Evolutionary conservation across 2,888 invertebrate species (phyloP), one percentile per base, ranked within the genome.

Genomic region (Rotaria magnacalcarata): DNA sequence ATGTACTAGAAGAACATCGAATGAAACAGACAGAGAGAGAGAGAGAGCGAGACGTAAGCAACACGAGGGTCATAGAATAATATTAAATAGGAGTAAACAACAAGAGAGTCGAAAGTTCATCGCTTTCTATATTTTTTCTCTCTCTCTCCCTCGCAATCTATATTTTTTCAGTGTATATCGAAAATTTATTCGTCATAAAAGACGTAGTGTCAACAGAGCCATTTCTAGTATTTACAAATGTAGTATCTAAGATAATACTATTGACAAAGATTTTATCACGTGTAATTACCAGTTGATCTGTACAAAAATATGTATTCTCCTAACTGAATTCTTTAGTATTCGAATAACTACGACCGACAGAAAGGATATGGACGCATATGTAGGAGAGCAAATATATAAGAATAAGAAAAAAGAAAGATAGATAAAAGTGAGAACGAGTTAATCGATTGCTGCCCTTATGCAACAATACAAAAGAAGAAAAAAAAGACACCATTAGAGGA

Each of bases 21-120:
- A 67, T 6, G 1, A 19, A 41, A 6, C 21, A 54, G 54, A 21
- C 10, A 10, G 4, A 14, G n/a, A 34, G 34, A 67, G 16, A 27
- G 4, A 67, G 2, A 67, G 4, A 67, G 7, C 34, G 2, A 50
- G 1, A 67, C 14, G 27, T 5, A 34, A 34, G 27, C 16, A 67
- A 27, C 34, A 34, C 27, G 34, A 67, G 11, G 14, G 16, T 34
- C 34, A 67, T 41, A 34, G 14, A 34, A 34, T 6, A 67, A 67
- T 67, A 27, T 67, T 67, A 16, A 34, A 67, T 16, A 34, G 67
- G 34, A 67, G 34, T 67, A 67, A 67, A 67, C 67, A 67, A 67
- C 19, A 16, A 67, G 14, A 67, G 67, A 67, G 67, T 67, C 67
- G 67, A 67, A 67, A 67, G 67, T 67, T 67, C 67, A 34, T 67